Base-by-base conservation (phyloP, 2,888 invertebrate species). In the Agrotis segetum region DNA sequence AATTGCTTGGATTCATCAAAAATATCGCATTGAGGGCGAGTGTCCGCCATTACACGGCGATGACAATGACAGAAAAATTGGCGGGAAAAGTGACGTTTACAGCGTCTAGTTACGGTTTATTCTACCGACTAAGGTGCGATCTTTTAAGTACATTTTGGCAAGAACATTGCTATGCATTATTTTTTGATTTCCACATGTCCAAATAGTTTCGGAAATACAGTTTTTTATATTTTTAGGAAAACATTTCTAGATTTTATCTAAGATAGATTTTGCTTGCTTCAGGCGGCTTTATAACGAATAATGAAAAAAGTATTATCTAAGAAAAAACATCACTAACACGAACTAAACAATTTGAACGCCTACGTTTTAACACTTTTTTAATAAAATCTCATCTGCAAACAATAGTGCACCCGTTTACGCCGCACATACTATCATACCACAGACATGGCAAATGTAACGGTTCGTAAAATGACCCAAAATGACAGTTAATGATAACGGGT, bases 1-100 rank as follows among this genome's bases (percentile, higher is more conserved):
- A 93, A 96, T 95, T 95, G 92, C 90, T 83, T 83, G 81, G 90
- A 90, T 88, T 93, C 92, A 92, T 92, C 92, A 90, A 90, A 91
- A 91, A 87, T 88, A 87, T 87, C 85, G 87, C 91, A 92, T 92
- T 88, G 89, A 88, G 91, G 89, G 79, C 90, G 86, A 84, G 61
- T 85, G 81, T 85, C 85, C 80, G 87, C 90, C 90, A 90, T 92
- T 92, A 91, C 89, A 91, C 87, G 81, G 80, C 85, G 82, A 86
- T 89, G 86, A 93, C 92, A 93, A 93, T 92, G 91, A 91, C 92
- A 89, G 87, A 87, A 79, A 92, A 93, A 94, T 92, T 67, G 87
- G 89, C 88, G 90, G 92, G 84, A 90, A 92, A 92, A 91, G 91
- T 89, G 86, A 88, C 74, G 68, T 79, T 78, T 82, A 75, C 66